Conservation (phyloP, 2,888 invertebrate species). For the Protula sp. region DNA sequence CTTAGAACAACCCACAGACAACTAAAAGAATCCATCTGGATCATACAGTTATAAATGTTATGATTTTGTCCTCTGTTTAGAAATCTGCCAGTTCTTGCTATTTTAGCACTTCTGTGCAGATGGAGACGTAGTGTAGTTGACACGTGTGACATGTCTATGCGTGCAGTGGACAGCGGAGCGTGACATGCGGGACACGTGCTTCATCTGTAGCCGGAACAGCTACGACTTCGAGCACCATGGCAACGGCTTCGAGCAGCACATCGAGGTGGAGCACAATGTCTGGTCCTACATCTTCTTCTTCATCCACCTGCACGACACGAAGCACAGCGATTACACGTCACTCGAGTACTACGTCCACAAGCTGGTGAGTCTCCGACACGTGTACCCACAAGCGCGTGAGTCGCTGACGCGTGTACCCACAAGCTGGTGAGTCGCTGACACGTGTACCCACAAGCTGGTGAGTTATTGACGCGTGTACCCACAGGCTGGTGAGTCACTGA, state of each 20-base stretch:
- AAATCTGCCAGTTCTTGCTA: too few species aligned
- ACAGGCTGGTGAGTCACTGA: too few species aligned
- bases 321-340: slow-evolving; percentile 52
- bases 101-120: too few species aligned
- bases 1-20: slow-evolving; percentile 52
- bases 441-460: too few species aligned
- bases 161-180: slow-evolving; percentile 54
- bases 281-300: slow-evolving; percentile 56
- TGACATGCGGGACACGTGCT: slow-evolving; percentile 54
- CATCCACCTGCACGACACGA: slow-evolving; percentile 54
- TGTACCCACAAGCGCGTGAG: neutral
- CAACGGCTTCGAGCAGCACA: slow-evolving; percentile 54
- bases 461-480: too few species aligned
- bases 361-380: slow-evolving; percentile 35
- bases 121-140: too few species aligned
- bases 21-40: too few species aligned
- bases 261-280: slow-evolving; percentile 52
- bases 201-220: slow-evolving; percentile 52
- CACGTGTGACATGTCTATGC: too few species aligned
- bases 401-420: too few species aligned
- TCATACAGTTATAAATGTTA: too few species aligned
- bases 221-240: slow-evolving; percentile 56
- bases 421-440: too few species aligned
- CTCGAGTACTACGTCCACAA: slow-evolving; percentile 51
- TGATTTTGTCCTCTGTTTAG: too few species aligned